Evolutionary conservation across 2,797 vertebrate species (phyloP).

Genomic region (Choloepus didactylus): DNA sequence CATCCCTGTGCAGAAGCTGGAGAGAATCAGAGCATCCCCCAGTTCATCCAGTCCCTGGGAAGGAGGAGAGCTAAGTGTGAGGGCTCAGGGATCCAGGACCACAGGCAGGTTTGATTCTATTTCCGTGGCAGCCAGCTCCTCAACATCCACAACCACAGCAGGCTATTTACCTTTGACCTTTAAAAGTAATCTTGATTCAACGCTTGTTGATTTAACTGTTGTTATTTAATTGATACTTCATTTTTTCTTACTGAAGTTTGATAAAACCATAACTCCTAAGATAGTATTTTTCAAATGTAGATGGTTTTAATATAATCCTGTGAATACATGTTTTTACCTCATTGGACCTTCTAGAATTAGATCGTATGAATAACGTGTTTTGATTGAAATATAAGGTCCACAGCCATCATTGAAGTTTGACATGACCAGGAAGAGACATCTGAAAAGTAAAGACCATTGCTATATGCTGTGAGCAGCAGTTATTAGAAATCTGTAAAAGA

Average conservation of each 20-base stretch:
- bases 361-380: background rate
- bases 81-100: too few relatives aligned
- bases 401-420: background rate
- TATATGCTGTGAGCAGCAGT: background rate
- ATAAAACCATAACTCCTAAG: background rate
- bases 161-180: background rate
- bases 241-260: background rate
- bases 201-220: background rate
- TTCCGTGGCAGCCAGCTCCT: background rate
- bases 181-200: background rate
- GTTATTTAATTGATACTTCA: background rate
- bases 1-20: background rate
- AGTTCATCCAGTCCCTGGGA: background rate
- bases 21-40: background rate
- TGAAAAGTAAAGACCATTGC: background rate
- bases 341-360: background rate
- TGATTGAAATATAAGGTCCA: background rate
- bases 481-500: background rate
- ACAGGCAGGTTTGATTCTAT: rapidly evolving
- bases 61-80: background rate
- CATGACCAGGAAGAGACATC: background rate
- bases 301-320: background rate
- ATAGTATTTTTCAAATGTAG: background rate
- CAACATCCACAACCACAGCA: background rate
- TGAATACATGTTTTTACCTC: background rate